Conservation (phyloP, 2,797 vertebrate species). For the Acipenser transmontanus region DNA sequence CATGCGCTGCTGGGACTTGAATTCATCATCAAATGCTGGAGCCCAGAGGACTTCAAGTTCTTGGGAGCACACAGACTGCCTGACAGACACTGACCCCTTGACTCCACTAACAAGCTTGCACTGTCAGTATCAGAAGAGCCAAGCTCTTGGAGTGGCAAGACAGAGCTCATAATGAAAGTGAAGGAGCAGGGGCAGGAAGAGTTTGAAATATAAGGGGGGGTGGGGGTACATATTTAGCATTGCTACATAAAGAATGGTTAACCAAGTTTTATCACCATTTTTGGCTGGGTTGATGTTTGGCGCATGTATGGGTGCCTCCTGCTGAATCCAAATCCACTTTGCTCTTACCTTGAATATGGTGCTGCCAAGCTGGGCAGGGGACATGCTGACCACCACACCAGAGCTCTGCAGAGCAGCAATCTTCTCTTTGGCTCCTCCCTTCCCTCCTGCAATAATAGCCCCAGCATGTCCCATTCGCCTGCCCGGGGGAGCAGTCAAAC, state of each 20-base stretch:
- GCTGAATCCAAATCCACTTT: not conserved
- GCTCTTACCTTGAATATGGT: constrained; percentile 90
- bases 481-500: constrained; percentile 89
- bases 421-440: constrained; percentile 97
- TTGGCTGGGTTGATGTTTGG: too few species aligned
- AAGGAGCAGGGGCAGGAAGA: too few species aligned
- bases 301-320: too few species aligned
- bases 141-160: not conserved
- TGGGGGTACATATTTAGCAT: too few species aligned
- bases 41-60: not conserved
- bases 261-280: too few species aligned
- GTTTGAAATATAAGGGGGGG: too few species aligned
- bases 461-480: constrained; percentile 95
- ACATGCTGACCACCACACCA: constrained; percentile 92
- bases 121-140: not conserved
- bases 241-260: too few species aligned
- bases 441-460: constrained; percentile 94
- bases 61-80: not conserved
- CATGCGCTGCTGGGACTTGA: not conserved
- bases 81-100: too few species aligned
- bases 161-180: not conserved
- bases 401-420: constrained; percentile 91
- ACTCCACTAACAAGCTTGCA: too few species aligned
- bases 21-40: not conserved
- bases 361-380: constrained; percentile 90